These are phyloP conservation scores for Pygmarrhopalites habei DNA, from an alignment of 1,140 invertebrate genomes.

Conservation along the genomic window DNA sequence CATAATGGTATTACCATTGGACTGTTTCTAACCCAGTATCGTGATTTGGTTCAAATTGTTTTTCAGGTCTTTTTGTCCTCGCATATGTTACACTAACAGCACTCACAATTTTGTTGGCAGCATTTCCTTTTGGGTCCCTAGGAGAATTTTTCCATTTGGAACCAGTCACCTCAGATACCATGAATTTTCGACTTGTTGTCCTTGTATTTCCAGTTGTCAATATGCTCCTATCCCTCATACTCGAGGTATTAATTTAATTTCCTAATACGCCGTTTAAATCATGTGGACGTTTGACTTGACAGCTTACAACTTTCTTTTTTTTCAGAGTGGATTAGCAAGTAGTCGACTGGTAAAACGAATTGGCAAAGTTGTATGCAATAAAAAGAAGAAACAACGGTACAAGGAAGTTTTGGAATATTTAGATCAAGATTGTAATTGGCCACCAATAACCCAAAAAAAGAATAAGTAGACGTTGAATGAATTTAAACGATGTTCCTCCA, in stretches of 20 bases:
- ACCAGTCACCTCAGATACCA: conserved; percentile 8
- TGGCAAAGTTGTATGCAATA: conserved; percentile 10
- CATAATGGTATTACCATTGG: not conserved
- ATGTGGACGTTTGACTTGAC: too few relatives aligned
- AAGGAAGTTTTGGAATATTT: conserved; percentile 34
- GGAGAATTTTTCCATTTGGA: conserved; percentile 22
- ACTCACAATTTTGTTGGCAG: conserved; percentile 39
- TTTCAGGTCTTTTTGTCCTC: conserved; percentile 38
- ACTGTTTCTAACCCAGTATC: too few relatives aligned
- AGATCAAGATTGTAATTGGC: conserved; percentile 33
- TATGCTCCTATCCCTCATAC: conserved; percentile 16
- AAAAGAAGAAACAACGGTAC: conserved; percentile 30
- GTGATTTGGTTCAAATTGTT: conserved; percentile 7
- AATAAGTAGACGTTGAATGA: too few relatives aligned
- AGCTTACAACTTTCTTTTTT: too few relatives aligned
- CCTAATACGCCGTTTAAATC: too few relatives aligned
- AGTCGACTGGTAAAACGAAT: conserved; percentile 13
- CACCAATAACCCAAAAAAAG: too few relatives aligned
- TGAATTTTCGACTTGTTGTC: conserved; percentile 20
- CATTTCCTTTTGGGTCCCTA: conserved; percentile 39
- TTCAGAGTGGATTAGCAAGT: conserved; percentile 21
- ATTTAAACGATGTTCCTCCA: too few relatives aligned
- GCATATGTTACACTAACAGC: conserved; percentile 39
- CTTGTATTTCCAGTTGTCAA: conserved; percentile 25
- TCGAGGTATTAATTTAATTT: conserved; percentile 33